These are phyloP conservation scores for Drosophila birchii DNA, from an alignment of 2,888 invertebrate species.

Conservation along the genomic window DNA sequence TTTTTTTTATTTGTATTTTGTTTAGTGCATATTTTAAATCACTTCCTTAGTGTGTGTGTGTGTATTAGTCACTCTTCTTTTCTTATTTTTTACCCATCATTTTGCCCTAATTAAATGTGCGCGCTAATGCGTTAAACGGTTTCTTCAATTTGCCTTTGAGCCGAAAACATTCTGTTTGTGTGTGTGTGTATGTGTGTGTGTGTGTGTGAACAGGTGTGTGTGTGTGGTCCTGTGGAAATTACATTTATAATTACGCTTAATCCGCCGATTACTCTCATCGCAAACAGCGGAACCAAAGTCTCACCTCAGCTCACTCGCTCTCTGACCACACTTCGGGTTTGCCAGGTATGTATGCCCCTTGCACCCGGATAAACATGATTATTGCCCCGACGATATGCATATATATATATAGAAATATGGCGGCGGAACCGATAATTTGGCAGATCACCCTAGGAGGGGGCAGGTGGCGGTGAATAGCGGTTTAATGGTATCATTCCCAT, in stretches of 20 bases:
- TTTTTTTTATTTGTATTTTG: conserved; percentile 33
- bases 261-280: conserved; percentile 38
- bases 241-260: conserved; percentile 41
- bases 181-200: background rate
- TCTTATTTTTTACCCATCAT: background rate
- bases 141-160: conserved; percentile 22
- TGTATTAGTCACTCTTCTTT: background rate
- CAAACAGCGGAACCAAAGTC: conserved; percentile 14
- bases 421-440: conserved; percentile 10
- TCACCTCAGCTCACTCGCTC: background rate
- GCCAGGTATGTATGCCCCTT: conserved; percentile 28
- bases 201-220: background rate
- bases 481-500: background rate
- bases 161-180: background rate
- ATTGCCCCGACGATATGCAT: background rate
- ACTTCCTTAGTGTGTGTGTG: conserved; percentile 5
- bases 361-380: conserved; percentile 6
- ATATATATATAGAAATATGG: too few species aligned
- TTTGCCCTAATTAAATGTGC: conserved; percentile 52
- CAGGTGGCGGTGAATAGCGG: background rate
- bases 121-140: conserved; percentile 49
- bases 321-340: conserved; percentile 17
- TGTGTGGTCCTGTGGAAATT: conserved; percentile 9
- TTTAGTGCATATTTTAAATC: conserved; percentile 62
- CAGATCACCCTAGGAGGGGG: background rate